phyloP scores from a whole-genome alignment of 2,113 vertebrate species.

The Anser brachyrhynchus region DNA sequence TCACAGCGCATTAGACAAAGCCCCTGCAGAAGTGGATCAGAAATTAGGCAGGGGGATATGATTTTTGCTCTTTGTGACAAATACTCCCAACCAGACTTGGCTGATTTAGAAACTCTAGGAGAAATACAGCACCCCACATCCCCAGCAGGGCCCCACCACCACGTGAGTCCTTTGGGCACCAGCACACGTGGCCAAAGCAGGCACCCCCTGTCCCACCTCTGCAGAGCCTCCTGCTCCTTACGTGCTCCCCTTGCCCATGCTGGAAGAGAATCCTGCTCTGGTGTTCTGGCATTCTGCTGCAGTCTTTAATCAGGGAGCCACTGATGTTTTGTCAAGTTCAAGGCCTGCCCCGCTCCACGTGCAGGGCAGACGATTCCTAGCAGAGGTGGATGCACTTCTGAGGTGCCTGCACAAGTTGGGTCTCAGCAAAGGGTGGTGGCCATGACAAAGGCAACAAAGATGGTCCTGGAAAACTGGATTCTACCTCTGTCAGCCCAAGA shows the following conservation, averaged over 20 bases:
- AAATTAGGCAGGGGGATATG: not conserved
- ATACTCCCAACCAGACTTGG: not conserved
- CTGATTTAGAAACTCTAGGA: not conserved
- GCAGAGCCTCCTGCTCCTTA: not conserved
- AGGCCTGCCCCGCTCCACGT: fast-evolving
- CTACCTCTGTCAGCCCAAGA: not conserved
- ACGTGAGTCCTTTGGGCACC: not conserved
- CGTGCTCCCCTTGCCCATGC: not conserved
- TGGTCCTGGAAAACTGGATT: not conserved
- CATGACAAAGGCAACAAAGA: not conserved
- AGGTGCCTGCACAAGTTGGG: not conserved
- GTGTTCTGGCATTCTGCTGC: fast-evolving
- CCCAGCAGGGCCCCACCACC: not conserved
- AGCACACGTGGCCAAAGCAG: not conserved
- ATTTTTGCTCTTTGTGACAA: not conserved
- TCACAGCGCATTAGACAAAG: not conserved
- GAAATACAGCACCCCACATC: not conserved
- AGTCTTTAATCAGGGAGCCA: not conserved
- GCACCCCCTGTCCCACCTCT: not conserved
- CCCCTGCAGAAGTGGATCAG: not conserved
- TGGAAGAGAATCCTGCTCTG: not conserved
- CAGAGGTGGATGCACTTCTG: not conserved
- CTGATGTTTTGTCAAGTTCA: not conserved
- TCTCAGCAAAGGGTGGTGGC: not conserved
- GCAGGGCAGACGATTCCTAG: no score